Base-by-base conservation (phyloP, 2,888 invertebrate genomes). In the Microdon myrmicae region DNA sequence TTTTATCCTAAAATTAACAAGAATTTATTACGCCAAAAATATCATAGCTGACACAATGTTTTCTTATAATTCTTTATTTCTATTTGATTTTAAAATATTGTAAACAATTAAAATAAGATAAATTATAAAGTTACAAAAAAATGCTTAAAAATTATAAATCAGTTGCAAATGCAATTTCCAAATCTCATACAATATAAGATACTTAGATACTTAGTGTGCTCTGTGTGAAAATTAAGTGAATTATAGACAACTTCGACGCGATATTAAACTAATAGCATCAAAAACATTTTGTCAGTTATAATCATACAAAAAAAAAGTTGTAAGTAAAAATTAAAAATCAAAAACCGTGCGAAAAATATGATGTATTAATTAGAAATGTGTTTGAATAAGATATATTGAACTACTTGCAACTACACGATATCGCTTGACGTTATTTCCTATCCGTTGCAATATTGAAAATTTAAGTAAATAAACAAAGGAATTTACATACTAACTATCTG, bases 211-310 rank as follows among this genome's bases (percentile, higher is more conserved):
- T 39, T 14, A 35, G 31, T 39, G 32, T 39, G 13, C 32, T 49
- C 28, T 25, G 14, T 26, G 6, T 25, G 10, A 48, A 38, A 29
- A 37, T 13, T 12, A 28, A 26, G 25, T 41, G n/a, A 41, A 44
- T 10, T 44, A n/a, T n/a, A 17, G 38, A 48, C 12, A 25, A 37
- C 32, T 34, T 28, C 44, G 22, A 22, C 39, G 29, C 10, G 20
- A 31, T 17, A 10, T 32, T 41, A 17, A 45, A 28, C 32, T 71
- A 75, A 76, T 74, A 76, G 77, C 79, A 78, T 75, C 79, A 80
- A 80, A 80, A 80, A 78, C 80, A 80, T 80, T 80, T 80, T 80
- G 80, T 80, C 80, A 80, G 80, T 80, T 80, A 79, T 78, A 49
- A 58, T 45, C 41, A 28, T 17, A 41, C 39, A 47, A 44, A 43